Percentiles rank a stretch among this genome's conserved stretches.
Conservation (phyloP, 2,888 invertebrate genomes). For the Melanostoma scalare region DNA sequence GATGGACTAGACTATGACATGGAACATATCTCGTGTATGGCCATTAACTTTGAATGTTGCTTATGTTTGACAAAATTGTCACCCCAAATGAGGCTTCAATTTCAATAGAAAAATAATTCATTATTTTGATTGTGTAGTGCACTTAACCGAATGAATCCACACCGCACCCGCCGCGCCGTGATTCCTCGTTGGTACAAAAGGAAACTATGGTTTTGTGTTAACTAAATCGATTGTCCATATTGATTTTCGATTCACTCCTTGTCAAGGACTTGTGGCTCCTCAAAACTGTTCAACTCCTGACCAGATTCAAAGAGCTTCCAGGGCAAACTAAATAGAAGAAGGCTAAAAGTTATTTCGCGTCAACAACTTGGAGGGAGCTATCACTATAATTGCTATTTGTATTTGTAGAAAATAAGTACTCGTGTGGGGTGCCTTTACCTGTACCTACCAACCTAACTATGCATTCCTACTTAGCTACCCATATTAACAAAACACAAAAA, state of each 20-base stretch:
- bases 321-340: conserved; percentile 39
- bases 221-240: conserved; percentile 52
- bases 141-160: conserved; percentile 29
- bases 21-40: not conserved
- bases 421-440: not conserved
- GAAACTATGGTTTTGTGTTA: conserved; percentile 31
- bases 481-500: not conserved
- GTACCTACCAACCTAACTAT: not conserved
- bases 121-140: conserved; percentile 28
- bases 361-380: conserved; percentile 24
- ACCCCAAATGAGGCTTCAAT: conserved; percentile 26
- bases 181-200: conserved; percentile 26
- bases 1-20: too few relatives aligned
- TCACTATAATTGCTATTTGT: conserved; percentile 56
- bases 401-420: conserved; percentile 37
- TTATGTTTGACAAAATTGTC: too few relatives aligned
- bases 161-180: conserved; percentile 1
- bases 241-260: conserved; percentile 35
- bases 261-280: conserved; percentile 2
- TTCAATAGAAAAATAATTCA: conserved; percentile 38
- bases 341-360: conserved; percentile 32
- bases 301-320: conserved; percentile 56
- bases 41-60: too few relatives aligned
- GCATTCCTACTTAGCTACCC: not conserved
- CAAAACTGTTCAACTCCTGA: conserved; percentile 11